Evolutionary conservation across 2,797 vertebrate species (phyloP).

Genomic region (Periparus ater): DNA sequence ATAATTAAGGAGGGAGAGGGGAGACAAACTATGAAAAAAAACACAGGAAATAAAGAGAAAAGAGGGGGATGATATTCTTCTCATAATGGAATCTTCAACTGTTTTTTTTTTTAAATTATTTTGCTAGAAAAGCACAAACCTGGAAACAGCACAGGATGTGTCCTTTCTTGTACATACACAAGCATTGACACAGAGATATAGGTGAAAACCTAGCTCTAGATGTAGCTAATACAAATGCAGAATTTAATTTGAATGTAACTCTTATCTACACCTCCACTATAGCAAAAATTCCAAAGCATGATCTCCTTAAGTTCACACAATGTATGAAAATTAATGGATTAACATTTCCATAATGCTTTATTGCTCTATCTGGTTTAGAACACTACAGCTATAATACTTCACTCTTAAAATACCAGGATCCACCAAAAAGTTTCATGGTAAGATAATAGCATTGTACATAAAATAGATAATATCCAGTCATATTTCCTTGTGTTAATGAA

Average conservation of each 20-base stretch:
- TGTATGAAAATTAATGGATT: neutral
- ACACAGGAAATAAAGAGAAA: neutral
- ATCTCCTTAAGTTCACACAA: neutral
- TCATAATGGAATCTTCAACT: neutral
- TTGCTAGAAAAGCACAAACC: neutral
- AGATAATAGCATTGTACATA: constrained; percentile 1
- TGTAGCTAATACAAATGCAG: neutral
- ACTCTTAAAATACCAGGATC: neutral
- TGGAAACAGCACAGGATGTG: neutral
- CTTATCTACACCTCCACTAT: neutral
- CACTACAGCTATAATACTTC: neutral
- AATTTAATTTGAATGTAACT: neutral
- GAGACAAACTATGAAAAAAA: neutral
- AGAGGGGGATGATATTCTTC: neutral
- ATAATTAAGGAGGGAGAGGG: neutral
- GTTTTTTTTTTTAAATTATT: neutral
- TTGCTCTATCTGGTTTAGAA: neutral
- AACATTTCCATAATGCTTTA: neutral
- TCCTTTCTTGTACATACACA: neutral
- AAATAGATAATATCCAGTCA: constrained; percentile 28
- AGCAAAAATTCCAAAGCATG: neutral
- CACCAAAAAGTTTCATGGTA: neutral
- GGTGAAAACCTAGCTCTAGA: neutral
- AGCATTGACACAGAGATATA: neutral
- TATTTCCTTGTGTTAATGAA: constrained; percentile 33